Evolutionary conservation across 2,113 vertebrate species (phyloP).

Genomic region (Tyto alba): DNA sequence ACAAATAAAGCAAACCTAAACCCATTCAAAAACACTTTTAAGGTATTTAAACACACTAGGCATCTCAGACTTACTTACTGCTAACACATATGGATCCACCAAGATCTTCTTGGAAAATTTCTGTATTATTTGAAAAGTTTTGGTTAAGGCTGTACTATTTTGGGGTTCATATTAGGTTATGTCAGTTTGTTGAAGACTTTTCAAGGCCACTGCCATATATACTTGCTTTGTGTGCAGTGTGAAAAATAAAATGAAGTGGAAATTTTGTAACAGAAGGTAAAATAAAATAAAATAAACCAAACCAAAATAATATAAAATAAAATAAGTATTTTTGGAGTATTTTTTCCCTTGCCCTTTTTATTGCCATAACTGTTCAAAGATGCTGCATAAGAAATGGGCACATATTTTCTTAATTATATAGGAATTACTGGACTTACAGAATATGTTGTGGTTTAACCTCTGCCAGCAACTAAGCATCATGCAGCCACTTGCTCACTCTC

Average conservation of each 20-base stretch:
- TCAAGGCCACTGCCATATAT: background rate
- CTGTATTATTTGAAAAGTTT: background rate
- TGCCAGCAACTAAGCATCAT: no score
- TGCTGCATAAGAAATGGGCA: background rate
- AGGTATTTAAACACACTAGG: background rate
- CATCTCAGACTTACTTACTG: background rate
- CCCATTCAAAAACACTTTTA: background rate
- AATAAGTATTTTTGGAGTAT: accelerated
- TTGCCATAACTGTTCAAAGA: background rate
- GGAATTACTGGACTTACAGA: background rate
- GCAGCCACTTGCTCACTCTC: no score
- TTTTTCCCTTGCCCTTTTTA: background rate
- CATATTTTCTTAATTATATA: background rate
- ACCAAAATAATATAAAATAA: background rate
- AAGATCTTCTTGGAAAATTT: background rate
- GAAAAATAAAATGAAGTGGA: background rate
- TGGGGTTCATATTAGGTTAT: background rate
- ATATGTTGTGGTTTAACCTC: no score
- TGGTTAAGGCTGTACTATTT: background rate
- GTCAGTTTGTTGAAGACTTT: background rate
- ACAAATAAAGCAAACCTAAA: background rate
- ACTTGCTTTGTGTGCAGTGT: background rate
- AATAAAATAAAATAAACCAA: background rate
- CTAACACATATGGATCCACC: background rate
- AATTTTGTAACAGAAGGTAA: background rate